Evolutionary conservation across 1,140 invertebrate species (phyloP), one percentile per base, ranked within the genome.

Genomic region (Lucilia sericata): DNA sequence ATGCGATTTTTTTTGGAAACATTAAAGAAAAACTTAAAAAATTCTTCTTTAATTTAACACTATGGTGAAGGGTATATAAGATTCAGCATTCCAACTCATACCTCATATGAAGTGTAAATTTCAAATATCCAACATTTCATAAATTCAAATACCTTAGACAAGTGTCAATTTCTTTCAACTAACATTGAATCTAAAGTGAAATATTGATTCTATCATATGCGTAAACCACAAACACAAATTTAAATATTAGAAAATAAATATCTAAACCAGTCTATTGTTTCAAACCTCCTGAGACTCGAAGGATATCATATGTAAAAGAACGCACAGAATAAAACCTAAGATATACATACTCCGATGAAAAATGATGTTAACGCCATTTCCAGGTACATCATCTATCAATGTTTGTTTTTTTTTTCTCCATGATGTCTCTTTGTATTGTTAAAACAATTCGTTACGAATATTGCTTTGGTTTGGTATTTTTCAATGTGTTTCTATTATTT

Each of bases 371-470:
- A 80, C 76, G 76, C 76, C 76, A 80, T 49, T 80, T 80, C 76
- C 76, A 80, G 76, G 76, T 80, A 80, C 47, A 49, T 80, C 76
- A 80, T 80, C 42, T 80, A 80, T 80, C 76, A 80, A 51, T 21
- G 25, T 49, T 80, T 47, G n/a, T n/a, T 47, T 78, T 49, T 2
- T 1, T 30, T 2, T 49, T 42, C 13, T 78, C 47, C 19, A n/a
- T 75, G 74, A 8, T 30, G 30, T 34, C 8, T 17, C 8, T 10
- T 70, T 21, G 65, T 70, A 70, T 70, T 70, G 65, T 70, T 70
- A 70, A 21, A 70, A 70, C 65, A 70, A 70, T 70, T 70, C 65
- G 65, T 70, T 21, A 70, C 65, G 65, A 70, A 70, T 70, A 70
- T 70, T 21, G 51, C 51, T 55, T 55, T 55, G 5, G 51, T 55